phyloP scores from a whole-genome alignment of 2,888 invertebrate species.

The Nipponacmea schrenckii region DNA sequence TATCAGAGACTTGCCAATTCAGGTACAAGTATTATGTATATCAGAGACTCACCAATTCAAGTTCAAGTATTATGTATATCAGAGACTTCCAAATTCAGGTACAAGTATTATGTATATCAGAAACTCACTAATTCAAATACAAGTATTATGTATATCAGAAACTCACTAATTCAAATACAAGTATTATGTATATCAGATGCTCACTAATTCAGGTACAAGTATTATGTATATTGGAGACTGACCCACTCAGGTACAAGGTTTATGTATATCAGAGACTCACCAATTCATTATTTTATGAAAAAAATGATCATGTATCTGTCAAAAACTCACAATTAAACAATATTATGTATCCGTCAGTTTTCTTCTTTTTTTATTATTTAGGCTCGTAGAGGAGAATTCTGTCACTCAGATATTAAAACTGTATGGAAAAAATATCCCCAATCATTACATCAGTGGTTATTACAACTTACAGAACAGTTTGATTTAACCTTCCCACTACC shows the following conservation, averaged over 20 bases:
- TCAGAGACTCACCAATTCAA: slow-evolving; percentile 62
- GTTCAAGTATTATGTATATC: slow-evolving; percentile 32
- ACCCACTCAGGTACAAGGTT: neutral
- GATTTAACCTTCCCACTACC: slow-evolving; percentile 66
- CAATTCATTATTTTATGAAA: too few relatives aligned
- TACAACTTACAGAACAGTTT: slow-evolving; percentile 67
- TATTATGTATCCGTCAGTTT: slow-evolving; percentile 54
- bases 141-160: neutral
- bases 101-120: slow-evolving; percentile 62
- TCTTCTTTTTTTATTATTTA: slow-evolving; percentile 21
- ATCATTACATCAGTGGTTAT: slow-evolving; percentile 62
- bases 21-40: slow-evolving; percentile 55
- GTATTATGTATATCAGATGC: too few relatives aligned
- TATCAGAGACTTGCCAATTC: neutral
- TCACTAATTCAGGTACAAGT: too few relatives aligned
- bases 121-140: slow-evolving; percentile 61
- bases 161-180: neutral
- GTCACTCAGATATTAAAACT: slow-evolving; percentile 53
- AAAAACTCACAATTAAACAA: too few relatives aligned
- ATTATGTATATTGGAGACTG: neutral
- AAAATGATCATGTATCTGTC: too few relatives aligned
- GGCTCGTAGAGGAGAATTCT: slow-evolving; percentile 57
- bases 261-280: too few relatives aligned
- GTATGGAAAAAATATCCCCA: slow-evolving; percentile 60
- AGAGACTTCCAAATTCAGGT: neutral